These are phyloP conservation scores for Tragopan temminckii DNA, from an alignment of 2,797 vertebrate genomes.

Conservation along the genomic window DNA sequence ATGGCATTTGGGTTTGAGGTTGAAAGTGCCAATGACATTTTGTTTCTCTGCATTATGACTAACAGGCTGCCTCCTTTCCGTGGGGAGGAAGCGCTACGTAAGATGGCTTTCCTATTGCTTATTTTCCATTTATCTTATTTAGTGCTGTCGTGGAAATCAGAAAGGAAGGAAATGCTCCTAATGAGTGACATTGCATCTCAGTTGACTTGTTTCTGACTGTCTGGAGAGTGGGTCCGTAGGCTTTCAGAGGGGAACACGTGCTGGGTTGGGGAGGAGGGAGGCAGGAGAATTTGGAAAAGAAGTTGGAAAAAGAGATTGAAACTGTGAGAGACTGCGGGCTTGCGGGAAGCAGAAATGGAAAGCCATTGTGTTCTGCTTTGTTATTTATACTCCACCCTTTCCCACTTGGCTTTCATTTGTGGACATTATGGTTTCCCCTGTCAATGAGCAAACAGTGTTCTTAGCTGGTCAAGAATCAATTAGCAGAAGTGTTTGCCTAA, in stretches of 20 bases:
- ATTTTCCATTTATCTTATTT: not conserved
- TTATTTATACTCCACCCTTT: conserved; percentile 67
- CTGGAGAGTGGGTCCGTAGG: not conserved
- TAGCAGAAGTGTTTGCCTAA: conserved; percentile 15
- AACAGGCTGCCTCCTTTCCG: not conserved
- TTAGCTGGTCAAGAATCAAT: not conserved
- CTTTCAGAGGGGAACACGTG: not conserved
- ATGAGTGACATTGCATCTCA: not conserved
- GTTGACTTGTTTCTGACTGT: not conserved
- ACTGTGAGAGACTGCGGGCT: conserved; percentile 10
- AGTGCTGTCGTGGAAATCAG: not conserved
- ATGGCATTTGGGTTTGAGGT: not conserved
- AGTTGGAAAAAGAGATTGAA: conserved; percentile 41
- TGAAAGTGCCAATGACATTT: not conserved
- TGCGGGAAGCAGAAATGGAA: conserved; percentile 64
- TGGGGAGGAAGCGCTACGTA: not conserved
- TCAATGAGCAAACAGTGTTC: not conserved
- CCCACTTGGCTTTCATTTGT: conserved; percentile 49
- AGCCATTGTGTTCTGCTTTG: conserved; percentile 57
- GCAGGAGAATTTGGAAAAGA: conserved; percentile 27
- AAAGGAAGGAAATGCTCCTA: conserved; percentile 62
- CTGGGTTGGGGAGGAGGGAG: not conserved
- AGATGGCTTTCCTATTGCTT: conserved; percentile 1
- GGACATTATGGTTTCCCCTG: conserved; percentile 54
- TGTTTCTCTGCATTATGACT: not conserved